Conservation (phyloP, 1,140 invertebrate genomes). For the Panonychus citri region DNA sequence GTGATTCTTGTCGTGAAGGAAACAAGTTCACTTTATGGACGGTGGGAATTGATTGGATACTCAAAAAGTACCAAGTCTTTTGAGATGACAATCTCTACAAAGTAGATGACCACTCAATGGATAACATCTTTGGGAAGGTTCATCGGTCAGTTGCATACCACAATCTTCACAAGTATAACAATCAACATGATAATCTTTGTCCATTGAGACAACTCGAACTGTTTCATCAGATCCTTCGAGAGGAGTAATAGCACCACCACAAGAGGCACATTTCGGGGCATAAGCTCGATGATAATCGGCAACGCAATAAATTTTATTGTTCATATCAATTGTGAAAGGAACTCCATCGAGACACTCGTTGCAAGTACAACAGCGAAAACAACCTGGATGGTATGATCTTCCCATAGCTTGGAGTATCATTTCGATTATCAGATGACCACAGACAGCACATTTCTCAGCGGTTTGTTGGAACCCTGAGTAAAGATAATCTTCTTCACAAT, state of each 20-base stretch:
- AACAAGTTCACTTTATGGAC: too few species aligned
- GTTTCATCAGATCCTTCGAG: constrained; percentile 86
- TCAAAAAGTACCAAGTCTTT: too few species aligned
- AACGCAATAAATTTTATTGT: constrained; percentile 96
- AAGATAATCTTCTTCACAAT: constrained; percentile 95
- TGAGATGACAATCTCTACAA: constrained; percentile 72
- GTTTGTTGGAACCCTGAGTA: constrained; percentile 97
- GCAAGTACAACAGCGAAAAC: constrained; percentile 91
- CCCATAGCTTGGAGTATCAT: constrained; percentile 99
- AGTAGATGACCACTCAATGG: constrained; percentile 66
- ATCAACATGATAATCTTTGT: constrained; percentile 94
- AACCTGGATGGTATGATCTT: constrained; percentile 94
- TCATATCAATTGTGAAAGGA: constrained; percentile 86
- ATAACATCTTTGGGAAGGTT: constrained; percentile 87
- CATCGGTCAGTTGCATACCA: constrained; percentile 85
- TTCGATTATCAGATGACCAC: constrained; percentile 96
- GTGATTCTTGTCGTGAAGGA: too few species aligned
- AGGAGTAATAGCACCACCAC: constrained; percentile 68
- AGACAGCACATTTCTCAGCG: constrained; percentile 90
- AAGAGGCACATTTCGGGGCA: constrained; percentile 87
- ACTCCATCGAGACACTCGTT: constrained; percentile 93
- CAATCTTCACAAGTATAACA: constrained; percentile 96
- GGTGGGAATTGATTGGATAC: too few species aligned
- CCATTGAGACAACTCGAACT: constrained; percentile 88
- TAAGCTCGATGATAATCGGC: constrained; percentile 92